phyloP scores from a whole-genome alignment of 2,113 vertebrate genomes.

The Scytalopus superciliaris region DNA sequence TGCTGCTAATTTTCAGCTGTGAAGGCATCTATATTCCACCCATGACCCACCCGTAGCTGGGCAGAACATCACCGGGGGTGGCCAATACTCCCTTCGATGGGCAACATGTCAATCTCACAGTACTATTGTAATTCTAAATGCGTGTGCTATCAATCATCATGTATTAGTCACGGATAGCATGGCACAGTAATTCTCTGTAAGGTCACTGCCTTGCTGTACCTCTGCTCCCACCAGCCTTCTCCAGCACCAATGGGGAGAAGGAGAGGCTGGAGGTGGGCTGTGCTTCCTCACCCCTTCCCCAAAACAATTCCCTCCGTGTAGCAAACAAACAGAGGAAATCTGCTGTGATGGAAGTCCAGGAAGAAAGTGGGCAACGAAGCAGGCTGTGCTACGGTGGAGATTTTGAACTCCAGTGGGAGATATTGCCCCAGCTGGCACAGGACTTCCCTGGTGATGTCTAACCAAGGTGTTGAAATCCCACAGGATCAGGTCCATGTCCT shows the following conservation, averaged over 20 bases:
- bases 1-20: too few species aligned
- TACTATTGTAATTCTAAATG: not conserved
- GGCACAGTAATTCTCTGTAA: not conserved
- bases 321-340: not conserved
- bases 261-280: not conserved
- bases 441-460: not conserved
- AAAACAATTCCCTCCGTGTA: not conserved
- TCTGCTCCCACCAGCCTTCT: not conserved
- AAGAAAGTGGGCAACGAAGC: rapidly evolving
- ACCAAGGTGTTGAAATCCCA: not conserved
- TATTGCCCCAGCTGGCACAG: not conserved
- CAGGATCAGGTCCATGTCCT: not conserved
- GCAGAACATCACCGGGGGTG: not conserved
- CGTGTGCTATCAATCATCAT: not conserved
- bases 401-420: not conserved
- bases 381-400: not conserved
- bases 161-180: rapidly evolving
- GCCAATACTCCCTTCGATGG: not conserved
- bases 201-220: not conserved
- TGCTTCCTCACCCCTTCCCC: not conserved
- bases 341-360: not conserved
- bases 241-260: not conserved
- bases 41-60: not conserved
- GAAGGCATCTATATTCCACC: not conserved
- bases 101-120: not conserved